Evolutionary conservation across 2,797 vertebrate genomes (phyloP).

Genomic region (Leuciscus waleckii): DNA sequence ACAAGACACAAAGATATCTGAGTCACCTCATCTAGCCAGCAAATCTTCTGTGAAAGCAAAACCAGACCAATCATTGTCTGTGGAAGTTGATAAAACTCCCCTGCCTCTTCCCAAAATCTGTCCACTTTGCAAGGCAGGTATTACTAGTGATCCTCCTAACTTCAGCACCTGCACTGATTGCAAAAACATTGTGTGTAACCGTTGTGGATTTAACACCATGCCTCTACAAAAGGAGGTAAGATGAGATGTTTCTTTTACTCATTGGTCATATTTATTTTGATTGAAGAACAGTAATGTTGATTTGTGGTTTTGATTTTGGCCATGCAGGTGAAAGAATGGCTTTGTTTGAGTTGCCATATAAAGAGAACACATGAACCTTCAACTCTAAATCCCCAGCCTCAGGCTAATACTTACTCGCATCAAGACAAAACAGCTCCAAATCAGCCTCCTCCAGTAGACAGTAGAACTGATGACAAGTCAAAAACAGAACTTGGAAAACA

Average conservation of each 20-base stretch:
- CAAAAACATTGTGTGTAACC: conserved; percentile 83
- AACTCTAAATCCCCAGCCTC: conserved; percentile 34
- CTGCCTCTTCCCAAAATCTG: conserved; percentile 68
- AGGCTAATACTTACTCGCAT: conserved; percentile 62
- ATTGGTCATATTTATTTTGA: not conserved
- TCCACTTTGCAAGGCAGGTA: conserved; percentile 83
- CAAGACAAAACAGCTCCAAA: conserved; percentile 59
- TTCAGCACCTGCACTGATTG: conserved; percentile 85
- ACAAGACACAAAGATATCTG: conserved; percentile 54
- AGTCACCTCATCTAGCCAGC: not conserved
- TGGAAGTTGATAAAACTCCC: conserved; percentile 70
- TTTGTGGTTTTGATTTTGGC: conserved; percentile 27
- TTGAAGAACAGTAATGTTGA: not conserved
- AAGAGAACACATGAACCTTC: conserved; percentile 60
- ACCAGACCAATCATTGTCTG: conserved; percentile 45
- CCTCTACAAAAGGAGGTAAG: conserved; percentile 77
- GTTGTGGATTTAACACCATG: conserved; percentile 88
- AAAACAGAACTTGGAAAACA: conserved; percentile 38
- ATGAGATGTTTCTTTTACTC: not conserved
- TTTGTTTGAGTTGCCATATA: conserved; percentile 90
- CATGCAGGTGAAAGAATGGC: conserved; percentile 84
- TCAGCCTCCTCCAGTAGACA: conserved; percentile 1
- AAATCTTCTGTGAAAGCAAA: conserved; percentile 36
- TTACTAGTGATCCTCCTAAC: conserved; percentile 83
- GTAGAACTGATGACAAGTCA: conserved; percentile 64